phyloP scores from a whole-genome alignment of 2,797 vertebrate species.

The Buphagus erythrorhynchus region DNA sequence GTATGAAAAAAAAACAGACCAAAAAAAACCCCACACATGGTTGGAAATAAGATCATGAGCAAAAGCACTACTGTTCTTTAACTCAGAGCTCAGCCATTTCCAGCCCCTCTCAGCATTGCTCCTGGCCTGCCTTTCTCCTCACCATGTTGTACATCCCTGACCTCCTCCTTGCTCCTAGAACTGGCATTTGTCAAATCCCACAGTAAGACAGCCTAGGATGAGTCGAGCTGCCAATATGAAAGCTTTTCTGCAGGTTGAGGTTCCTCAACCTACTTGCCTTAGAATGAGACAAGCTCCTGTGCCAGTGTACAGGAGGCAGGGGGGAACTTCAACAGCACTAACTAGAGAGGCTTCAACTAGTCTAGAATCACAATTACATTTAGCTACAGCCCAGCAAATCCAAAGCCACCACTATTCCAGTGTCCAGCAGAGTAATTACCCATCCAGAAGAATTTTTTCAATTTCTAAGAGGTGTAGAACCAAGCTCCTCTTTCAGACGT shows the following conservation, averaged over 20 bases:
- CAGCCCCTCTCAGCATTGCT: neutral
- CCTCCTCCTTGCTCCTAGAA: neutral
- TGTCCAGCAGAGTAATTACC: neutral
- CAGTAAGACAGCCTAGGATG: neutral
- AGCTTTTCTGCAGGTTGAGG: neutral
- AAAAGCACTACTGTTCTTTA: neutral
- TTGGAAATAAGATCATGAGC: neutral
- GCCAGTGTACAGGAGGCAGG: neutral
- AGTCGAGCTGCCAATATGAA: neutral
- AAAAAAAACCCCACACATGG: fast-evolving
- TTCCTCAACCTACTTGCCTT: neutral
- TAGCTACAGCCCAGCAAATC: constrained; percentile 11
- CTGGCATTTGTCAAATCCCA: neutral
- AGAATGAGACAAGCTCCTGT: neutral
- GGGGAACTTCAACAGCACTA: neutral
- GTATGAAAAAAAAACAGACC: neutral
- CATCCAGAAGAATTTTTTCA: neutral
- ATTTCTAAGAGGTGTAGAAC: constrained; percentile 1
- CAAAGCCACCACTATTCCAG: neutral
- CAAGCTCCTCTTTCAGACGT: neutral
- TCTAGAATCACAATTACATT: neutral
- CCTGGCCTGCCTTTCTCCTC: neutral
- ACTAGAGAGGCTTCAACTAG: neutral
- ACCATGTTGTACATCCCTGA: neutral
- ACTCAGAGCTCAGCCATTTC: neutral